These are phyloP conservation scores for Conopomorpha cramerella DNA, from an alignment of 1,140 invertebrate genomes.

Conservation along the genomic window DNA sequence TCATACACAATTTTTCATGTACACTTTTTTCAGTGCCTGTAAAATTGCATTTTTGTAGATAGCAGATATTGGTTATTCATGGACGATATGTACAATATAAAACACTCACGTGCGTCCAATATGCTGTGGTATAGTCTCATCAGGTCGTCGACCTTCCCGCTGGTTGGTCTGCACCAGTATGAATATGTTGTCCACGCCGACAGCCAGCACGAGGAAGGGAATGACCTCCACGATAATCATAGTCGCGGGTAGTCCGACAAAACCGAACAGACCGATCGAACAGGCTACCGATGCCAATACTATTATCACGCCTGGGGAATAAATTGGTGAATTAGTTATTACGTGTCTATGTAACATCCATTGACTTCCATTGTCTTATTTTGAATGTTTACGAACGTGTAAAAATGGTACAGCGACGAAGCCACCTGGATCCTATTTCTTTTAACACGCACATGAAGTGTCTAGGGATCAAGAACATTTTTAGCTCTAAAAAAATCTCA, in stretches of 20 bases:
- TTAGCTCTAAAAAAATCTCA: no score
- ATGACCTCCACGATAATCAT: constrained; percentile 98
- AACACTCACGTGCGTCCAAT: constrained; percentile 76
- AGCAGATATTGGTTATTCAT: neutral
- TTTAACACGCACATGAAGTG: no score
- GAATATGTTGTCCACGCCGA: constrained; percentile 99
- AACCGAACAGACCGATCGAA: constrained; percentile 93
- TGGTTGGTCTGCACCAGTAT: constrained; percentile 93
- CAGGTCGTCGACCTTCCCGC: constrained; percentile 66
- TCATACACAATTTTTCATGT: no score
- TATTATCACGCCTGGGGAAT: constrained; percentile 77
- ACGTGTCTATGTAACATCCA: no score
- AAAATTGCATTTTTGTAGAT: neutral
- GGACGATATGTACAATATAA: neutral
- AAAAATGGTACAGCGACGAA: no score
- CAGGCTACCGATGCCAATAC: constrained; percentile 89
- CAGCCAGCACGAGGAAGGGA: constrained; percentile 95
- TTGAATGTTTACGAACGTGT: no score
- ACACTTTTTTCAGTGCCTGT: neutral
- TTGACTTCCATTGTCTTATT: no score
- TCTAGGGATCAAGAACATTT: no score
- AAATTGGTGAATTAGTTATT: no score
- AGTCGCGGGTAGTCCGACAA: constrained; percentile 86
- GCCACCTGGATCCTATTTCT: no score
- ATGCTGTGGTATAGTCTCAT: constrained; percentile 83